Percentiles rank a stretch among this genome's conserved stretches.
Evolutionary conservation across 2,113 vertebrate genomes (phyloP).

Genomic region (Datnioides undecimradiatus): DNA sequence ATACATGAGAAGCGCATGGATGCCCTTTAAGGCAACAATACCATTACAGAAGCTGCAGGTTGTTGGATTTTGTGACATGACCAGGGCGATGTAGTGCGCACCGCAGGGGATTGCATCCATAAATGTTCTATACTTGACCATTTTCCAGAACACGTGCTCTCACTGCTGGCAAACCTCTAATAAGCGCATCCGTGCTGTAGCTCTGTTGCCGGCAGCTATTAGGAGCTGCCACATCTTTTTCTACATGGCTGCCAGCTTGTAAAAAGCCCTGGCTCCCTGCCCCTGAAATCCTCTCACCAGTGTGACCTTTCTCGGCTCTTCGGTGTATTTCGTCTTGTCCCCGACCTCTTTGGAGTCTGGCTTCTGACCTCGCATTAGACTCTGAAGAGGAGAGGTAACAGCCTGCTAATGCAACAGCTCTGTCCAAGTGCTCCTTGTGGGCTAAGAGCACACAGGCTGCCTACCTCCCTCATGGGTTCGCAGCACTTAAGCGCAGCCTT

Average conservation of each 20-base stretch:
- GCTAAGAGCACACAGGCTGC: slow-evolving; percentile 42
- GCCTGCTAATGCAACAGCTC: slow-evolving; percentile 69
- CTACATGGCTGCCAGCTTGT: slow-evolving; percentile 33
- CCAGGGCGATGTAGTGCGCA: accelerated
- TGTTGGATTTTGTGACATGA: neutral
- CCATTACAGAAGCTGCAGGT: neutral
- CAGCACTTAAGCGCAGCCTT: slow-evolving; percentile 59
- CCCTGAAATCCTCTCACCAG: slow-evolving; percentile 18
- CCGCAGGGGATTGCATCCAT: neutral
- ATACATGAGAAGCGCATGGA: accelerated
- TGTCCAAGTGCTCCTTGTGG: slow-evolving; percentile 59
- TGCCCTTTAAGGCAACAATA: neutral
- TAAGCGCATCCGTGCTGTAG: neutral
- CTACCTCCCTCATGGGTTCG: slow-evolving; percentile 47
- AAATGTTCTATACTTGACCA: neutral
- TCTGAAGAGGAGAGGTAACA: slow-evolving; percentile 39
- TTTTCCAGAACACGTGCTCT: neutral
- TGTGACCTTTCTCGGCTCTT: slow-evolving; percentile 46
- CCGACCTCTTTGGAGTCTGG: slow-evolving; percentile 14
- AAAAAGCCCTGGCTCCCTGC: slow-evolving; percentile 13
- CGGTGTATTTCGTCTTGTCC: slow-evolving; percentile 20
- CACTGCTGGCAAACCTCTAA: neutral
- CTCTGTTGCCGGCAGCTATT: slow-evolving; percentile 6
- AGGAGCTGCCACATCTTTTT: slow-evolving; percentile 35
- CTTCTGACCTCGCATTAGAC: slow-evolving; percentile 45